Base-by-base conservation (phyloP, 2,797 vertebrate genomes). In the Anisognathus igniventris region DNA sequence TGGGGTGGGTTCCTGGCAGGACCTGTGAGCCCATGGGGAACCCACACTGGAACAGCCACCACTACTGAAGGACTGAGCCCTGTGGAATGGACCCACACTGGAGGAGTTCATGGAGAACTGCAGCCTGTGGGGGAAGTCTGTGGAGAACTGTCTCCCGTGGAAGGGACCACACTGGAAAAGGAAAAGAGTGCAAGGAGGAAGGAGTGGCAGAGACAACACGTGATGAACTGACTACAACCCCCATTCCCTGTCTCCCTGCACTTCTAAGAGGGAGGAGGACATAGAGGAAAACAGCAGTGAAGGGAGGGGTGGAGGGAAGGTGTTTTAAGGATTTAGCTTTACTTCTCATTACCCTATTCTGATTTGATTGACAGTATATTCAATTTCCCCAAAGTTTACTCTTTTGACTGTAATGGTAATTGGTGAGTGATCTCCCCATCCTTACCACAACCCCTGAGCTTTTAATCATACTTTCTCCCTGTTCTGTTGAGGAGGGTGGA, bases 181-280 rank as follows among this genome's bases (percentile, higher is more conserved):
- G 4, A 30, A 9, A 33, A 19, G n/a, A 53, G 22, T 7, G 16
- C 23, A 44, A 48, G 14, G 5, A 54, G 14, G 27, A 71, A 66
- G n/a, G 23, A 74, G 19, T 7, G 2, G 14, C 20, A 71, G 48
- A 56, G 20, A 54, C 17, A 64, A 30, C 0, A 2, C 0, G 1
- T 17, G 19, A 72, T 31, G 15, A 86, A 65, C 23, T 40, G 66
- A 50, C 16, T 12, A 2, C 25, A 73, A 18, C 3, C 3, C 4
- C 17, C 47, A 22, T 45, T 62, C 57, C 17, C 25, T 0, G 0
- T 24, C 18, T 20, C 22, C 31, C 13, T 58, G n/a, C 0, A 0
- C 11, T 3, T 6, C n/a, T 50, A 2, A 1, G 1, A 9, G 4
- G 7, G 4, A 35, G 19, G 3, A 70, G 7, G 3, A 45, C 6